These are phyloP conservation scores for Nineta flava DNA, from an alignment of 2,888 invertebrate genomes.

Conservation along the genomic window DNA sequence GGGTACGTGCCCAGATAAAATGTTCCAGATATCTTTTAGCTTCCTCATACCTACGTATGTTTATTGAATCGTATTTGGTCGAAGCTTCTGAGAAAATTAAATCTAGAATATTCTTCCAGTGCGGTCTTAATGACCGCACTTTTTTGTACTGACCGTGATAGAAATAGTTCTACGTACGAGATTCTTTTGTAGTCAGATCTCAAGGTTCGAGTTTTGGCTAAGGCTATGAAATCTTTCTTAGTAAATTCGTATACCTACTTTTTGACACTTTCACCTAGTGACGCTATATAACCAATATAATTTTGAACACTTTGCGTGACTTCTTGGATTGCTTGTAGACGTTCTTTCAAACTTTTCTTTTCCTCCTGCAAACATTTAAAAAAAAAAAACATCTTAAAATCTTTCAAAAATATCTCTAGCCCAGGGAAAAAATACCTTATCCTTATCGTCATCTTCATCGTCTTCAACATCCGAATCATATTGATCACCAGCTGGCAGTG, in stretches of 20 bases:
- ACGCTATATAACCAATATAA: slow-evolving; percentile 83
- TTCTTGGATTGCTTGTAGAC: slow-evolving; percentile 90
- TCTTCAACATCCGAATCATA: slow-evolving; percentile 65
- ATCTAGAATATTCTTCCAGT: no score
- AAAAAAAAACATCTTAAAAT: slow-evolving; percentile 10
- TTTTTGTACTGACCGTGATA: no score
- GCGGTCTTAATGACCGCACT: no score
- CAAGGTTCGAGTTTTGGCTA: background rate
- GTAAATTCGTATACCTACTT: slow-evolving; percentile 47
- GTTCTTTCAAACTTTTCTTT: slow-evolving; percentile 86
- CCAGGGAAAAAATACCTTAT: slow-evolving; percentile 41
- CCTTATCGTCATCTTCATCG: slow-evolving; percentile 82
- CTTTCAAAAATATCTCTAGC: slow-evolving; percentile 8
- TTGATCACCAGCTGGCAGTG: slow-evolving; percentile 28
- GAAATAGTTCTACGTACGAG: no score
- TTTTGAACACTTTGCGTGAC: slow-evolving; percentile 95
- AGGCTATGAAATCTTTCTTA: background rate
- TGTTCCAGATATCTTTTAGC: no score
- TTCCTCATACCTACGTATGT: no score
- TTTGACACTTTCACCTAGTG: slow-evolving; percentile 84
- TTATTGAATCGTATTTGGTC: no score
- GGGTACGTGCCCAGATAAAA: no score
- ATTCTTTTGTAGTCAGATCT: no score
- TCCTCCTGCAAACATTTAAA: slow-evolving; percentile 52
- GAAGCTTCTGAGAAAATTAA: no score